These are phyloP conservation scores for Idaea straminata DNA, from an alignment of 2,888 invertebrate species.

Conservation along the genomic window DNA sequence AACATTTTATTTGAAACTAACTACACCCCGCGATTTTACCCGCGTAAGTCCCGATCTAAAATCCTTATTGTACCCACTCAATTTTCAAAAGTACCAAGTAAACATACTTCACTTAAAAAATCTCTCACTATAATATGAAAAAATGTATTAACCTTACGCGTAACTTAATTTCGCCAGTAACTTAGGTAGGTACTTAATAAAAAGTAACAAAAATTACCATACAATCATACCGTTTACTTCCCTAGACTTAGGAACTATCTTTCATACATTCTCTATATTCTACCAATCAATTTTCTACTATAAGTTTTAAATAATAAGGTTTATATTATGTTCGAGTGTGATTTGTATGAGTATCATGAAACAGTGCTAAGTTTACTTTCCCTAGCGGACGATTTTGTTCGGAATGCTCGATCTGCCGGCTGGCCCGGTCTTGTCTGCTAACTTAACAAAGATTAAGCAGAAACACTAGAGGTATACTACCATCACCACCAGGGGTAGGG, in stretches of 20 bases:
- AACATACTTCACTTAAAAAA: too few relatives aligned
- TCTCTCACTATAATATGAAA: too few relatives aligned
- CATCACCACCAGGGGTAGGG: too few relatives aligned
- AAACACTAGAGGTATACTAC: slow-evolving; percentile 10
- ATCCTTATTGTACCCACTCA: neutral
- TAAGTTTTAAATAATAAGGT: neutral
- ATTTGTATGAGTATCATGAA: slow-evolving; percentile 32
- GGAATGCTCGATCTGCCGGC: slow-evolving; percentile 70
- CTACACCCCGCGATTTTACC: too few relatives aligned
- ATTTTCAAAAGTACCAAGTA: too few relatives aligned
- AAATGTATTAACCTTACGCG: slow-evolving; percentile 6
- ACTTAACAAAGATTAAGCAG: slow-evolving; percentile 41
- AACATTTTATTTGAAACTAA: too few relatives aligned
- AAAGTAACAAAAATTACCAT: slow-evolving; percentile 1
- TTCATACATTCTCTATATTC: neutral
- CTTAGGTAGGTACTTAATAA: neutral
- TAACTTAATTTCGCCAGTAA: slow-evolving; percentile 4
- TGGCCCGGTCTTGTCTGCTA: slow-evolving; percentile 59
- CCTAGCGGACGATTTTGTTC: slow-evolving; percentile 64
- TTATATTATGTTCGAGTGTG: slow-evolving; percentile 6
- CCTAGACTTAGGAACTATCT: neutral
- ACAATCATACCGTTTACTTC: slow-evolving; percentile 3
- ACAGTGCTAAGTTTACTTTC: slow-evolving; percentile 68
- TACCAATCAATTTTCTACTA: neutral
- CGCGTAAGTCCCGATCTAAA: too few relatives aligned